Conservation (phyloP, 2,113 vertebrate species). For the Urocynchramus pylzowi region DNA sequence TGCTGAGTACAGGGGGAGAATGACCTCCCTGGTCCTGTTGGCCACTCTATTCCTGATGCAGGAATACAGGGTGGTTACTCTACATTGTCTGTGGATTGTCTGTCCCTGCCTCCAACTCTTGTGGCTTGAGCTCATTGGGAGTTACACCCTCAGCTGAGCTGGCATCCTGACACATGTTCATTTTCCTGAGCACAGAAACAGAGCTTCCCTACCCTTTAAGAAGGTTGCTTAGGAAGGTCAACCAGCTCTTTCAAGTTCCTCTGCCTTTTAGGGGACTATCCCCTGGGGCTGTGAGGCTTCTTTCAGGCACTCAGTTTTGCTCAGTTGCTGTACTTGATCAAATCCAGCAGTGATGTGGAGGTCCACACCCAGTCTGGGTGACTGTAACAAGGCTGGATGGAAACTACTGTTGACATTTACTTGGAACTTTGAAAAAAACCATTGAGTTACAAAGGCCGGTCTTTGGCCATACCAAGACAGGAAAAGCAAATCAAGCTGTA, state of each 20-base stretch:
- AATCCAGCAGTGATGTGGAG: not conserved
- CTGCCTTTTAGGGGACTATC: not conserved
- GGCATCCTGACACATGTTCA: accelerated
- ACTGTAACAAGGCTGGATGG: not conserved
- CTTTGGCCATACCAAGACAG: not conserved
- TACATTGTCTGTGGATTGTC: not conserved
- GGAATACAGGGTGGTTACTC: not conserved
- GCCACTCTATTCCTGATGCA: not conserved
- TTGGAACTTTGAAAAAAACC: not conserved
- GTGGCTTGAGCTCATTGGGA: not conserved
- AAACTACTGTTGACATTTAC: not conserved
- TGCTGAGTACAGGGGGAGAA: not conserved
- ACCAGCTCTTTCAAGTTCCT: not conserved
- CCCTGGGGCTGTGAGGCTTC: not conserved
- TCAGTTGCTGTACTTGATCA: not conserved
- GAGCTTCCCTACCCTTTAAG: not conserved
- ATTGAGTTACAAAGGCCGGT: not conserved
- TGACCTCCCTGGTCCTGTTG: not conserved
- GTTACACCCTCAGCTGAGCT: not conserved
- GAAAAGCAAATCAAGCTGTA: not conserved
- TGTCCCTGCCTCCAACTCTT: not conserved
- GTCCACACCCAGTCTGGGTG: not conserved
- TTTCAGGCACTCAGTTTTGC: not conserved
- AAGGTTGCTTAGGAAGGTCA: not conserved
- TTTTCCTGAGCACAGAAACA: not conserved